Conservation (phyloP, 1,140 invertebrate species). For the Helicoverpa zea region DNA sequence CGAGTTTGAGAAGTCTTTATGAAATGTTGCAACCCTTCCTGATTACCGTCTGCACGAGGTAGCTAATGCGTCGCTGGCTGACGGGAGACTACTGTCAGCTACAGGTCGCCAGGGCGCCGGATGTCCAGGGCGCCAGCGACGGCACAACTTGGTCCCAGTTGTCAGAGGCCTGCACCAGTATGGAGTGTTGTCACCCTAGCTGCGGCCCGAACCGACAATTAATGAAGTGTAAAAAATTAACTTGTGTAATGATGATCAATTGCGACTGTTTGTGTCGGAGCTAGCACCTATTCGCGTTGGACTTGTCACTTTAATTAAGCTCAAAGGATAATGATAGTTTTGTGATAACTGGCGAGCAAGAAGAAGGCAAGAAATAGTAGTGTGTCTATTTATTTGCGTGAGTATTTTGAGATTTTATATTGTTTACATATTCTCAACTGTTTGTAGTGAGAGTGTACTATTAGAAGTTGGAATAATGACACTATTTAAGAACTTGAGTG, state of each 20-base stretch:
- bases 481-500: no score
- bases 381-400: no score
- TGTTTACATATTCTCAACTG: no score
- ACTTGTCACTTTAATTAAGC: neutral
- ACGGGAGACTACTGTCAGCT: no score
- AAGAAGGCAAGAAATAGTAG: no score
- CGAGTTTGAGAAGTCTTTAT: conserved; percentile 7
- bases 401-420: no score
- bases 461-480: no score
- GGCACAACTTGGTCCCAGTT: neutral
- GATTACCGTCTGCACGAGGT: neutral
- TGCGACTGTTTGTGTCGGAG: neutral
- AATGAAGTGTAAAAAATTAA: conserved; percentile 11
- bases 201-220: neutral
- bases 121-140: no score
- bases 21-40: conserved; percentile 17
- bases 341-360: neutral
- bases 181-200: neutral
- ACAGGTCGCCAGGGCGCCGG: no score
- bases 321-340: neutral
- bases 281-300: neutral
- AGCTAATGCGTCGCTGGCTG: neutral
- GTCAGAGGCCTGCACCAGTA: neutral
- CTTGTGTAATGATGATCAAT: conserved; percentile 16
- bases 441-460: no score